phyloP scores from a whole-genome alignment of 1,140 invertebrate genomes.

The Drosophila micromelanica region DNA sequence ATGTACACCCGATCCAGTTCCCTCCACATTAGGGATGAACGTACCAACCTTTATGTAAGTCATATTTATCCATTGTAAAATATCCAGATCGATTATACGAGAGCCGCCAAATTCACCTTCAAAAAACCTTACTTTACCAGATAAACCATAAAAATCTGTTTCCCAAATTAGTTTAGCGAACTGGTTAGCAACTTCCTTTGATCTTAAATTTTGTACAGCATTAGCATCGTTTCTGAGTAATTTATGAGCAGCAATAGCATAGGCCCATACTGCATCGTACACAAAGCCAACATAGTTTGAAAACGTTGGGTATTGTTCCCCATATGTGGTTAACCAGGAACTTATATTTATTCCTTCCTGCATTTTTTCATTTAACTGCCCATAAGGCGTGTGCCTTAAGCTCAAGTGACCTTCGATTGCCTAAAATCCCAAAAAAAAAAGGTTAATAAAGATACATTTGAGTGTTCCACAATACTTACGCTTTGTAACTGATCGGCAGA shows the following conservation, averaged over 20 bases:
- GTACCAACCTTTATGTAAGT: constrained; percentile 86
- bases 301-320: constrained; percentile 17
- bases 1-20: constrained; percentile 10
- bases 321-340: constrained; percentile 85
- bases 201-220: constrained; percentile 80
- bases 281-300: constrained; percentile 89
- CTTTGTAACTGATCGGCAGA: constrained; percentile 41
- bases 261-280: constrained; percentile 94
- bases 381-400: constrained; percentile 89
- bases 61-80: constrained; percentile 89
- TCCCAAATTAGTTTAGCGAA: constrained; percentile 86
- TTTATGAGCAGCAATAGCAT: constrained; percentile 87
- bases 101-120: constrained; percentile 86
- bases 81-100: constrained; percentile 88
- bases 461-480: constrained; percentile 26
- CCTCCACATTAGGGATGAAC: constrained; percentile 86
- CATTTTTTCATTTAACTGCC: constrained; percentile 87
- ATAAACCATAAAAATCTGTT: constrained; percentile 91
- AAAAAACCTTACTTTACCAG: constrained; percentile 90
- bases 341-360: constrained; percentile 88
- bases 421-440: constrained; percentile 62
- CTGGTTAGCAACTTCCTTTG: constrained; percentile 82
- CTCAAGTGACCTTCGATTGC: constrained; percentile 92
- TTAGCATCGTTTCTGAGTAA: constrained; percentile 43
- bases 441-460: not conserved